phyloP scores from a whole-genome alignment of 2,113 vertebrate species.

The Burhinus oedicnemus region DNA sequence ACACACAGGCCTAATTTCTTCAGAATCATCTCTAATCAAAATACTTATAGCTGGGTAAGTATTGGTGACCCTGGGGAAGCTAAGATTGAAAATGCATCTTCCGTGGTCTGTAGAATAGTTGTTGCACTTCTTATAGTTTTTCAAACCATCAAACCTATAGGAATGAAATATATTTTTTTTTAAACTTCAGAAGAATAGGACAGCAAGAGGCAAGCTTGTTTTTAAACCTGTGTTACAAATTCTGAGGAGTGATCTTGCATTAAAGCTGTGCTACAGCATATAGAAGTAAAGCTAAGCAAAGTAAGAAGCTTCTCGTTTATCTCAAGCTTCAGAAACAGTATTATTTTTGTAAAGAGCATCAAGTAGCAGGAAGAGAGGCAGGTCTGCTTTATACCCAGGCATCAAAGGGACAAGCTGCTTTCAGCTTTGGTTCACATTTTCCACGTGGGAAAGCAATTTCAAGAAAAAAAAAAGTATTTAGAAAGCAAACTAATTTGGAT shows the following conservation, averaged over 20 bases:
- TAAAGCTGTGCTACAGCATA: neutral
- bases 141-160: slow-evolving; percentile 25
- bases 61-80: neutral
- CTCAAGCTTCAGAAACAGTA: neutral
- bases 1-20: slow-evolving; percentile 51
- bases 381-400: neutral
- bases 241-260: neutral
- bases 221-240: neutral
- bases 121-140: neutral
- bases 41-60: neutral
- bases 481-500: neutral
- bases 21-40: slow-evolving; percentile 18
- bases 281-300: neutral
- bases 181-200: neutral
- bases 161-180: neutral
- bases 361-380: neutral
- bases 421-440: neutral
- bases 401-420: neutral
- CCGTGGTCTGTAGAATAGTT: neutral
- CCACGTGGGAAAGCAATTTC: neutral
- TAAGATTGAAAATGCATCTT: slow-evolving; percentile 21
- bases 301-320: neutral
- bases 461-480: neutral
- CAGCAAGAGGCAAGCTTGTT: neutral
- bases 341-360: neutral